Conservation (phyloP, 2,797 vertebrate genomes). For the Pangasius mekongensis region DNA sequence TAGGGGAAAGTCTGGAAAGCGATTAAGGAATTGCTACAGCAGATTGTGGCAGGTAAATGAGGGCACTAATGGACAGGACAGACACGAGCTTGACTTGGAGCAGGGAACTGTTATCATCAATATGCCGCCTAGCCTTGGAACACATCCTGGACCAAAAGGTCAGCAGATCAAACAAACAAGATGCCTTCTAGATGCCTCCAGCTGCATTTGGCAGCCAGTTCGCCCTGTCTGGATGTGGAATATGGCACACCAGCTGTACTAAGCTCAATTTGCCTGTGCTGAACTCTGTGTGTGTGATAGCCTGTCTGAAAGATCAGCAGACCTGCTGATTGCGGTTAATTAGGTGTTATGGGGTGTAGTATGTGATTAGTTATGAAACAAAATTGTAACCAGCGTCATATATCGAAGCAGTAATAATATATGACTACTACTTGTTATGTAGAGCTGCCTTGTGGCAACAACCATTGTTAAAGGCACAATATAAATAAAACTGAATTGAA, state of each 20-base stretch:
- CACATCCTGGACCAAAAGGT: conserved; percentile 44
- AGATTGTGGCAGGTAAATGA: neutral
- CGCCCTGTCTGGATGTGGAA: conserved; percentile 36
- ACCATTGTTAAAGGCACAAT: neutral
- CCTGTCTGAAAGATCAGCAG: conserved; percentile 19
- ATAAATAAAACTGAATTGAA: neutral
- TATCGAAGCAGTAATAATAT: neutral
- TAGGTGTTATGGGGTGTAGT: neutral
- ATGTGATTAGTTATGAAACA: neutral
- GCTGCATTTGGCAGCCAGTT: conserved; percentile 42
- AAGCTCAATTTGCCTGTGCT: neutral
- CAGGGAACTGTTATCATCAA: conserved; percentile 26
- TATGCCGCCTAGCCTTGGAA: conserved; percentile 33
- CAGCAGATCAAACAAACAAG: conserved; percentile 28
- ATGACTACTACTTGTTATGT: neutral
- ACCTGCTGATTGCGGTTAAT: conserved; percentile 15
- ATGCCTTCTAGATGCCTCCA: neutral
- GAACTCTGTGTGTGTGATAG: conserved; percentile 15
- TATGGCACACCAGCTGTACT: conserved; percentile 20
- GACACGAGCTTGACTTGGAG: neutral
- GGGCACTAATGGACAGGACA: neutral
- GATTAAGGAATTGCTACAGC: neutral
- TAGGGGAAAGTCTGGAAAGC: neutral
- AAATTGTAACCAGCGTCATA: neutral
- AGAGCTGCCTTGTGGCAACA: neutral